Conservation (phyloP, 2,797 vertebrate species). For the Cuniculus paca region DNA sequence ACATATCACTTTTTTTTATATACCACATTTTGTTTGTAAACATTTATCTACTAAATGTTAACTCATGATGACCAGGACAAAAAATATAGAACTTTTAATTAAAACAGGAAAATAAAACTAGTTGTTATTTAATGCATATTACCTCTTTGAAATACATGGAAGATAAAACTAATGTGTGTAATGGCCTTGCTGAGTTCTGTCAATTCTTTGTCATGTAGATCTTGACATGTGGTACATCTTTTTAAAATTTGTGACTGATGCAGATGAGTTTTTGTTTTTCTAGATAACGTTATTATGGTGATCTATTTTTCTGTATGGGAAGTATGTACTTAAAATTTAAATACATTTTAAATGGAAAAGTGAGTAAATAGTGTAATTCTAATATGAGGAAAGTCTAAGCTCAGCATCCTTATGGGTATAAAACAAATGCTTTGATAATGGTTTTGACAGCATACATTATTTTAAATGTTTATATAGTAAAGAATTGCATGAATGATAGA, state of each 20-base stretch:
- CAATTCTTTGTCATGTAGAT: neutral
- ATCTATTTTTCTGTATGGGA: neutral
- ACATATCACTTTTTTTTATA: neutral
- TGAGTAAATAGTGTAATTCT: neutral
- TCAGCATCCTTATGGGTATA: neutral
- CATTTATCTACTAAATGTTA: neutral
- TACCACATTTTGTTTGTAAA: neutral
- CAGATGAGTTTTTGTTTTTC: conserved; percentile 5
- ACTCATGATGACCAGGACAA: neutral
- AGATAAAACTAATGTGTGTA: neutral
- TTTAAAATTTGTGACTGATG: neutral
- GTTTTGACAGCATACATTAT: neutral
- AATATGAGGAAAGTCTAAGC: neutral
- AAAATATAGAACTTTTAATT: neutral
- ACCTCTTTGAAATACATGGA: neutral
- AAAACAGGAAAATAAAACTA: conserved; percentile 12
- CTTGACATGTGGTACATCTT: neutral
- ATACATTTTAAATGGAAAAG: neutral
- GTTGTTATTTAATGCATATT: neutral
- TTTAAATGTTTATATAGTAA: neutral
- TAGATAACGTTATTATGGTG: neutral
- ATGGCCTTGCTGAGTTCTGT: neutral
- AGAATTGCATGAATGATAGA: neutral
- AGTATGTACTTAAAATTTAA: neutral
- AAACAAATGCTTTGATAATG: neutral